Conservation (phyloP, 2,888 invertebrate species). For the Pristionchus japonicus region DNA sequence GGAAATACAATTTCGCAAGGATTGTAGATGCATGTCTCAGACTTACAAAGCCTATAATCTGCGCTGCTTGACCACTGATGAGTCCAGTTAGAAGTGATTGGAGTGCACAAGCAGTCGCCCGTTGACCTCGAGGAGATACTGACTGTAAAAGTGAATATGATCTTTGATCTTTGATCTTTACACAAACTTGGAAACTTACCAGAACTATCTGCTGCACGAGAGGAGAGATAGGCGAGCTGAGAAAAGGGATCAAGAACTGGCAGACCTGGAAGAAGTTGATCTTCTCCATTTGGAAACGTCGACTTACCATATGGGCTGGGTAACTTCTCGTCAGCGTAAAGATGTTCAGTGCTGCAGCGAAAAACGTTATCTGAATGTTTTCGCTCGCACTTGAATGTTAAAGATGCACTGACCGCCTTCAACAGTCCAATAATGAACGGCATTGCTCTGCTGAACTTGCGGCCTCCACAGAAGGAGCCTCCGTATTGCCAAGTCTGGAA, state of each 20-base stretch:
- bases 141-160: neutral
- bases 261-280: neutral
- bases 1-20: neutral
- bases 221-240: slow-evolving; percentile 13
- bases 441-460: slow-evolving; percentile 11
- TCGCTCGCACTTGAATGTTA: neutral
- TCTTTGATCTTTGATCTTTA: too few species aligned
- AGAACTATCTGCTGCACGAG: slow-evolving; percentile 8
- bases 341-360: neutral
- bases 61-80: neutral
- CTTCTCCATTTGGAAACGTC: neutral
- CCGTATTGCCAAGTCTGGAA: slow-evolving; percentile 35
- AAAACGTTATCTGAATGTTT: neutral
- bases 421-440: neutral
- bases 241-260: neutral
- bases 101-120: slow-evolving; percentile 3
- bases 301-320: neutral
- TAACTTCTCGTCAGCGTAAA: neutral
- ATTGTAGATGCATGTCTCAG: neutral
- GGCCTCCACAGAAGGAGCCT: neutral
- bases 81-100: neutral
- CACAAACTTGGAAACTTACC: too few species aligned
- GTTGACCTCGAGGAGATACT: slow-evolving; percentile 11
- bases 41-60: slow-evolving; percentile 4
- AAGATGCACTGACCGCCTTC: neutral